Conservation (phyloP, 2,888 invertebrate species). For the Nomada ruficornis region DNA sequence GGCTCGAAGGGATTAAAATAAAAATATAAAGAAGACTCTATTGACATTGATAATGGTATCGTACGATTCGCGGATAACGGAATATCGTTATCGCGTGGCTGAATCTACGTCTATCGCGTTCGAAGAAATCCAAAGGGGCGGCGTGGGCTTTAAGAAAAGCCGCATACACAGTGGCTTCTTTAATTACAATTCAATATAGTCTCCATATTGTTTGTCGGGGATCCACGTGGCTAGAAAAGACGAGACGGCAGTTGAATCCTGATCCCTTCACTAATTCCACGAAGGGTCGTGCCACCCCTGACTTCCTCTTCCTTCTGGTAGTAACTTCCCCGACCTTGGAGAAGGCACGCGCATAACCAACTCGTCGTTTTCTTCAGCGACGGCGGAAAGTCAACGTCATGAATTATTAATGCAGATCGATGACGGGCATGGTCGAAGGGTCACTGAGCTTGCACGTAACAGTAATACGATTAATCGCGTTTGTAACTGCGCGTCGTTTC, state of each 20-base stretch:
- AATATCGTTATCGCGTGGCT: neutral
- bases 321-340: slow-evolving; percentile 48
- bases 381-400: slow-evolving; percentile 46
- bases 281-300: slow-evolving; percentile 36
- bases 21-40: slow-evolving; percentile 21
- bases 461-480: slow-evolving; percentile 44
- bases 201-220: slow-evolving; percentile 67
- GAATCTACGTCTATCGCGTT: neutral
- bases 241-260: slow-evolving; percentile 8
- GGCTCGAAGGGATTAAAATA: slow-evolving; percentile 14
- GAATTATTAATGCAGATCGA: slow-evolving; percentile 58
- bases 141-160: neutral
- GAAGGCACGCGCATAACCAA: slow-evolving; percentile 54
- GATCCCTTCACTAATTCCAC: slow-evolving; percentile 20
- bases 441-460: slow-evolving; percentile 31
- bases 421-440: slow-evolving; percentile 41
- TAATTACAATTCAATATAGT: slow-evolving; percentile 77
- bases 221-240: slow-evolving; percentile 47
- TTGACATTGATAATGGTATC: slow-evolving; percentile 52
- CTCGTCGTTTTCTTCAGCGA: slow-evolving; percentile 32
- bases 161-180: slow-evolving; percentile 2
- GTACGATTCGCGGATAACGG: slow-evolving; percentile 3
- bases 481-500: slow-evolving; percentile 31
- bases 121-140: neutral
- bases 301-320: slow-evolving; percentile 46